A percentile compares a stretch with the other conserved stretches of the same genome.
phyloP scores from a whole-genome alignment of 2,888 invertebrate species.

The Eristalis arbustorum region DNA sequence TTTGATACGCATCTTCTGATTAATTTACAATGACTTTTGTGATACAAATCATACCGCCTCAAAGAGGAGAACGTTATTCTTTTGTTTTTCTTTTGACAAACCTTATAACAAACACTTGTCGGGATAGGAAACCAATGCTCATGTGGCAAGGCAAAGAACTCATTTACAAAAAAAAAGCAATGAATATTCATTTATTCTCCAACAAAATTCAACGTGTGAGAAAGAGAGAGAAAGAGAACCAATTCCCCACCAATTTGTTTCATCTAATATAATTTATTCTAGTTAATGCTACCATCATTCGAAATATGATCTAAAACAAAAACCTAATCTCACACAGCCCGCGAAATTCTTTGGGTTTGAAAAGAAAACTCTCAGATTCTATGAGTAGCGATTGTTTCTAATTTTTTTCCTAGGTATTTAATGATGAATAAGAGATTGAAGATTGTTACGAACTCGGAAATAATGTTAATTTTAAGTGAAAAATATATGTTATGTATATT shows the following conservation, averaged over 20 bases:
- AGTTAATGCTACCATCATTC: conserved; percentile 20
- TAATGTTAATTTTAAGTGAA: conserved; percentile 40
- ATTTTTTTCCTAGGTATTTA: conserved; percentile 5
- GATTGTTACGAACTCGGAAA: conserved; percentile 39
- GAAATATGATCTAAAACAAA: neutral
- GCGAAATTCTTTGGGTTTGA: neutral
- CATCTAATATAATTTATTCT: conserved; percentile 52
- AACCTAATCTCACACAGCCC: conserved; percentile 8
- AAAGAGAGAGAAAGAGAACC: conserved; percentile 15
- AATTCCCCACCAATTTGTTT: conserved; percentile 50
- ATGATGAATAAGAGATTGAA: neutral
- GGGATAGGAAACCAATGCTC: neutral
- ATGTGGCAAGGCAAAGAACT: neutral
- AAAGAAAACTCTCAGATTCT: neutral
- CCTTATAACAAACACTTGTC: neutral
- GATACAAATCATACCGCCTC: neutral
- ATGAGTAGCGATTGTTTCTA: neutral
- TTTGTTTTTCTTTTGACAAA: too few relatives aligned
- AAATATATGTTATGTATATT: conserved; percentile 34
- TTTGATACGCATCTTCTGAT: too few relatives aligned
- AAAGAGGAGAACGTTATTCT: neutral
- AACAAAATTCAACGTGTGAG: neutral
- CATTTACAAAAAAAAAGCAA: neutral
- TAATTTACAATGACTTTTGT: neutral
- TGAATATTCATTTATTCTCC: neutral